Evolutionary conservation across 2,797 vertebrate genomes (phyloP).

Genomic region (Eurystomus glaucurus): DNA sequence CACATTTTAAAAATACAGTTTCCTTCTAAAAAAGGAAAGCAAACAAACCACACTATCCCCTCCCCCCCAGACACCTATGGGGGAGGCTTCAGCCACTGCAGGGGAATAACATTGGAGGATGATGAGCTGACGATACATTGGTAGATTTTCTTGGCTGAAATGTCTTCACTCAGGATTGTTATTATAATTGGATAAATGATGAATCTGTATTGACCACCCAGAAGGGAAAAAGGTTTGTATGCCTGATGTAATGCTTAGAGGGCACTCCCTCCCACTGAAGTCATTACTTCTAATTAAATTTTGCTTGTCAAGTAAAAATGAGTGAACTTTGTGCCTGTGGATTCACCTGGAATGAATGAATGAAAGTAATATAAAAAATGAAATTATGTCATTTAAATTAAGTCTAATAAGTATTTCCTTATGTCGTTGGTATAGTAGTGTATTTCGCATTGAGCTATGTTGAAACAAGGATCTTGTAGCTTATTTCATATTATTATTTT

Average conservation of each 20-base stretch:
- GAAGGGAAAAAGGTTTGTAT: background rate
- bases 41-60: background rate
- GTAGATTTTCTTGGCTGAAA: background rate
- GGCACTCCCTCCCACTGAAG: background rate
- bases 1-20: background rate
- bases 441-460: background rate
- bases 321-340: background rate
- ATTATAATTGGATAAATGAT: background rate
- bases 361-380: background rate
- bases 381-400: background rate
- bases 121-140: background rate
- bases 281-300: conserved; percentile 9
- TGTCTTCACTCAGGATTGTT: background rate
- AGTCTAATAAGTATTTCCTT: background rate
- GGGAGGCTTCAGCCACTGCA: background rate
- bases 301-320: background rate
- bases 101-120: background rate
- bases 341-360: background rate
- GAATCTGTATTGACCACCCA: background rate
- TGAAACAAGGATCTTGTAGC: background rate
- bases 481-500: background rate
- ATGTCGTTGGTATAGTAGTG: background rate
- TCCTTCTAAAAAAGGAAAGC: background rate
- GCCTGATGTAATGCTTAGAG: background rate
- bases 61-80: background rate